Evolutionary conservation across 2,113 vertebrate species (phyloP).

Genomic region (Zosterops japonicus): DNA sequence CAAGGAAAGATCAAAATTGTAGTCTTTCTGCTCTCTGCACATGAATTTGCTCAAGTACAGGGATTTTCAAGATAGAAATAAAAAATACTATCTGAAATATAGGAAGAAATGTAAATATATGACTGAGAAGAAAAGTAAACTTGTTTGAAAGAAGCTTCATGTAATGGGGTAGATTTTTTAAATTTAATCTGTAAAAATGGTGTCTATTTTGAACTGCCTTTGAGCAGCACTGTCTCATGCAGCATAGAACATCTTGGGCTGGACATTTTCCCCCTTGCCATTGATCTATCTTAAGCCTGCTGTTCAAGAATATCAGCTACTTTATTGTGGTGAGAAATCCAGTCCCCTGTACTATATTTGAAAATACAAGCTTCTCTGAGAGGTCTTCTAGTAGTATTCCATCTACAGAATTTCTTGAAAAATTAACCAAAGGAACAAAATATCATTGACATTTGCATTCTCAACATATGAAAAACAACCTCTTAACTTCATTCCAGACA

Average conservation of each 20-base stretch:
- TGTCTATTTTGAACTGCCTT: background rate
- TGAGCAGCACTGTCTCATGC: background rate
- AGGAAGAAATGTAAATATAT: background rate
- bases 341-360: background rate
- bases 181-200: background rate
- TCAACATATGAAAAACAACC: background rate
- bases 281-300: background rate
- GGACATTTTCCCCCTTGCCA: background rate
- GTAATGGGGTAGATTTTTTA: background rate
- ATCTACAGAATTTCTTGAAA: background rate
- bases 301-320: background rate
- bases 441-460: background rate
- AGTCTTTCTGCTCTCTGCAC: background rate
- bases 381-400: background rate
- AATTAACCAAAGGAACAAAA: background rate
- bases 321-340: background rate
- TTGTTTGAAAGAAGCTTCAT: background rate
- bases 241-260: background rate
- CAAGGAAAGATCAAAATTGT: background rate
- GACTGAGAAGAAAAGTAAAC: background rate
- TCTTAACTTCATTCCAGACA: background rate
- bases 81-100: background rate
- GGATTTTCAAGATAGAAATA: background rate
- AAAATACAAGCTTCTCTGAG: background rate
- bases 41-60: background rate